Percentiles rank a stretch among this genome's conserved stretches.
phyloP scores from a whole-genome alignment of 1,140 invertebrate genomes.

The Diabrotica virgifera region DNA sequence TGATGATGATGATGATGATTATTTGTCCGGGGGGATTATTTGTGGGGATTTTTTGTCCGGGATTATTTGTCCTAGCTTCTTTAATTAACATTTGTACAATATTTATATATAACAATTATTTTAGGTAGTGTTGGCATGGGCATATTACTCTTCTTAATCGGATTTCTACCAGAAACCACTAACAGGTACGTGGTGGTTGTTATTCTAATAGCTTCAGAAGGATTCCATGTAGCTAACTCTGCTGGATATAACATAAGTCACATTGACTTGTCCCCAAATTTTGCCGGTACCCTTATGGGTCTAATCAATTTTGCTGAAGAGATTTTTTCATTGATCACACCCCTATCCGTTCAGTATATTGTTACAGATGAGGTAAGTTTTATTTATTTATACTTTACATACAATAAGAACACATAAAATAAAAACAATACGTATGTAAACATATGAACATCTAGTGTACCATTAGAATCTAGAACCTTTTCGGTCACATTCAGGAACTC shows the following conservation, averaged over 20 bases:
- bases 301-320: slow-evolving; percentile 74
- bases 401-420: no score
- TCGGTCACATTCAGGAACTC: no score
- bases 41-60: no score
- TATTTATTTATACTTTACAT: no score
- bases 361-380: slow-evolving; percentile 58
- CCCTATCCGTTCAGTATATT: slow-evolving; percentile 61
- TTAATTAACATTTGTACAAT: no score
- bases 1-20: no score
- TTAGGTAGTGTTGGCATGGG: slow-evolving; percentile 58
- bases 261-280: slow-evolving; percentile 70
- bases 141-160: slow-evolving; percentile 57
- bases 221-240: slow-evolving; percentile 69
- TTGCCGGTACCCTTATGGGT: slow-evolving; percentile 69
- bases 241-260: slow-evolving; percentile 66
- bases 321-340: slow-evolving; percentile 66
- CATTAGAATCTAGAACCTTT: no score
- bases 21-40: no score
- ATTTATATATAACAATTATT: neutral
- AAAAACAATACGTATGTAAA: no score
- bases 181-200: slow-evolving; percentile 53
- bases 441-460: no score
- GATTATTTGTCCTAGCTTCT: no score
- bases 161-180: slow-evolving; percentile 53
- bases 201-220: slow-evolving; percentile 66